Conservation (phyloP, 2,797 vertebrate genomes). For the Sorex maritimensis region DNA sequence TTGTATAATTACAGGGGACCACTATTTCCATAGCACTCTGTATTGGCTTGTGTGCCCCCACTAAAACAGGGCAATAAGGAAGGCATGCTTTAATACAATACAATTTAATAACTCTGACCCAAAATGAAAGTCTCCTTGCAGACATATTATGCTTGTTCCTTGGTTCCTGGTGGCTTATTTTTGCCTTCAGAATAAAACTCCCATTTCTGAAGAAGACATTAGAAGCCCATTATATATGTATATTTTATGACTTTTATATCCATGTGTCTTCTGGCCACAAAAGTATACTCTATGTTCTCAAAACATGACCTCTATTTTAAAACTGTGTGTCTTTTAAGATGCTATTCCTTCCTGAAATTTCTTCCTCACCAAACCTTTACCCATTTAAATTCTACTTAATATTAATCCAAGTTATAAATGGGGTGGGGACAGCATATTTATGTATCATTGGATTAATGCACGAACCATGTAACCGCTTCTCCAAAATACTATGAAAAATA, state of each 20-base stretch:
- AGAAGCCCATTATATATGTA: neutral
- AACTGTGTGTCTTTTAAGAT: neutral
- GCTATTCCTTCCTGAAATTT: neutral
- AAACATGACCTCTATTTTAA: slow-evolving; percentile 10
- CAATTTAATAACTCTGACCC: neutral
- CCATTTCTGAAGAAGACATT: neutral
- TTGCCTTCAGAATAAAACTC: neutral
- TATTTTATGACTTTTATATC: neutral
- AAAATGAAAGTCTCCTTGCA: too few relatives aligned
- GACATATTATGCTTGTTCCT: neutral
- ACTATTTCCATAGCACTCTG: neutral
- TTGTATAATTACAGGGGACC: neutral
- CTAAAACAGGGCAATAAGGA: neutral
- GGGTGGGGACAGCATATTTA: neutral
- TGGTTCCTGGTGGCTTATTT: neutral
- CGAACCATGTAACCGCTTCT: neutral
- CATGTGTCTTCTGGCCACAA: neutral
- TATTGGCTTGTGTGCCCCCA: neutral
- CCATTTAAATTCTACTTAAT: neutral
- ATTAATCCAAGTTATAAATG: slow-evolving; percentile 45
- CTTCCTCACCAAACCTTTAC: neutral
- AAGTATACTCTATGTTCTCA: slow-evolving; percentile 14
- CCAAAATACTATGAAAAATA: slow-evolving; percentile 31
- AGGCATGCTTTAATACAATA: neutral
- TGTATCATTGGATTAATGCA: slow-evolving; percentile 46